Percentiles rank a stretch among this genome's conserved stretches.
phyloP scores from a whole-genome alignment of 1,140 invertebrate species.

The Centruroides sculpturatus region DNA sequence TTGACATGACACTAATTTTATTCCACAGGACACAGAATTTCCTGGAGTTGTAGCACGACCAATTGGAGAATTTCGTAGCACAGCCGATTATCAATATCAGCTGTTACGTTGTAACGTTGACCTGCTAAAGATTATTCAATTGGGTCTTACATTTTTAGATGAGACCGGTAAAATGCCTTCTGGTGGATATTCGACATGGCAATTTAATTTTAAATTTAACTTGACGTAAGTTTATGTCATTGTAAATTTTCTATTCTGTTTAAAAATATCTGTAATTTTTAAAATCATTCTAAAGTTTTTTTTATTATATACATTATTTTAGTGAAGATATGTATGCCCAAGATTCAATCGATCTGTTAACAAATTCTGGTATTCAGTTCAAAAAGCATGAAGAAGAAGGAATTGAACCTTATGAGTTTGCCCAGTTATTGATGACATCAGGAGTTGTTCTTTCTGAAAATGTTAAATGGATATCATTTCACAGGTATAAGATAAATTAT shows the following conservation, averaged over 20 bases:
- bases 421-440: conserved; percentile 90
- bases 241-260: no score
- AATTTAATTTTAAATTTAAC: conserved; percentile 45
- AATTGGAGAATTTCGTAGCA: conserved; percentile 89
- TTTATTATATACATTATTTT: no score
- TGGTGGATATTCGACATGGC: conserved; percentile 36
- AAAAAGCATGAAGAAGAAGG: conserved; percentile 95
- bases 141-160: conserved; percentile 74
- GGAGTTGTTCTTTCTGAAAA: conserved; percentile 89
- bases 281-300: no score
- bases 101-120: conserved; percentile 87
- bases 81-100: conserved; percentile 92
- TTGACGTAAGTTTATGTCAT: conserved; percentile 19
- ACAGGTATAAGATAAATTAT: conserved; percentile 30
- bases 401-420: conserved; percentile 90
- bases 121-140: conserved; percentile 85
- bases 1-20: no score
- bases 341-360: conserved; percentile 90
- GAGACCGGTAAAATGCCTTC: conserved; percentile 31
- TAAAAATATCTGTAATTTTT: no score
- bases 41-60: conserved; percentile 94
- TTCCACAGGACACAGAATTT: conserved; percentile 75
- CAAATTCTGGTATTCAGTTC: conserved; percentile 94
- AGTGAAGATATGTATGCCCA: conserved; percentile 94
- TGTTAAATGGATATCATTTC: conserved; percentile 95